Conservation (phyloP, 2,113 vertebrate species). For the Charadrius vociferus region DNA sequence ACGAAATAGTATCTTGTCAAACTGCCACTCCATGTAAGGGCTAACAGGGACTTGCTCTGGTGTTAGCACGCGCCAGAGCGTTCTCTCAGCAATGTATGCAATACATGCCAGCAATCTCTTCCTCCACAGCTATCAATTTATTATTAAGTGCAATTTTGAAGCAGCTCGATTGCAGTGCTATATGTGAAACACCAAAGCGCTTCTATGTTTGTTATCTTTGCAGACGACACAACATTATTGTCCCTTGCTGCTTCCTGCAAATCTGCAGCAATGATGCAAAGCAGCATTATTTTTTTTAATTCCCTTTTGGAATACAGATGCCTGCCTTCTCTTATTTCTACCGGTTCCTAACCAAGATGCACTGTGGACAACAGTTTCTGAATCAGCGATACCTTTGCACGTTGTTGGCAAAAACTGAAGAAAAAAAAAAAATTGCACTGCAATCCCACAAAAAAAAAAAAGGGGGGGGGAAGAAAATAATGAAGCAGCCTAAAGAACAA, state of each 20-base stretch:
- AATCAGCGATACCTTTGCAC: conserved; percentile 47
- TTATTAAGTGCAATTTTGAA: conserved; percentile 58
- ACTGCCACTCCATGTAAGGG: conserved; percentile 21
- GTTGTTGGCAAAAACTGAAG: conserved; percentile 26
- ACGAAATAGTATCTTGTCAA: not conserved
- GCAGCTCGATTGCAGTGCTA: conserved; percentile 45
- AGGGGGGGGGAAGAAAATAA: not conserved
- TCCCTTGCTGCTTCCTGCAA: conserved; percentile 59
- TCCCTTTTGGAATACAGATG: conserved; percentile 75
- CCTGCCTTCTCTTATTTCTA: conserved; percentile 48
- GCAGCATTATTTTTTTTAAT: conserved; percentile 56
- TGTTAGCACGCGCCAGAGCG: not conserved
- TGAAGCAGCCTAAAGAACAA: not conserved
- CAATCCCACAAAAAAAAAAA: not conserved
- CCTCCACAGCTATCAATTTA: conserved; percentile 47
- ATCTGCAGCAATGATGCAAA: conserved; percentile 71
- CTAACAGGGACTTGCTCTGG: conserved; percentile 6
- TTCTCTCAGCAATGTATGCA: conserved; percentile 2
- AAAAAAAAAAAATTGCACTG: not conserved
- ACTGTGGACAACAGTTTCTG: conserved; percentile 65
- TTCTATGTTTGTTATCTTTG: conserved; percentile 41
- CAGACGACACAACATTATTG: conserved; percentile 19
- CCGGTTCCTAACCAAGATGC: conserved; percentile 40
- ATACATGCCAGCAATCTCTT: conserved; percentile 11
- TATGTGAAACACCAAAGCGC: conserved; percentile 20